phyloP scores from a whole-genome alignment of 2,888 invertebrate species.

The Drosophila recens region DNA sequence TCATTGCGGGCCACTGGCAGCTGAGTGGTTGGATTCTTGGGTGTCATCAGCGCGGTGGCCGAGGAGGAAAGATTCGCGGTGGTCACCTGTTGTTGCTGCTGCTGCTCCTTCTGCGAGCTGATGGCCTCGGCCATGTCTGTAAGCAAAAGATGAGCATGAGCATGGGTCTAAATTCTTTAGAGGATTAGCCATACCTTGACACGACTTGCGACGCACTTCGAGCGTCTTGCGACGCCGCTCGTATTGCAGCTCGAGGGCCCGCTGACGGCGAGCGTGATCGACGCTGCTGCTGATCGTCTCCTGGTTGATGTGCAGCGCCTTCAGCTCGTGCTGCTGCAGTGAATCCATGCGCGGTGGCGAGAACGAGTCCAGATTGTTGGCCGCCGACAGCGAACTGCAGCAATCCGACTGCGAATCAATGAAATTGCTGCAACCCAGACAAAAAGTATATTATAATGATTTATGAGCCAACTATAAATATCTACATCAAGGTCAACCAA shows the following conservation, averaged over 20 bases:
- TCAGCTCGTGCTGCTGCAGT: constrained; percentile 83
- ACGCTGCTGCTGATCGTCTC: constrained; percentile 84
- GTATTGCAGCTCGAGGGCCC: constrained; percentile 84
- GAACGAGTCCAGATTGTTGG: constrained; percentile 86
- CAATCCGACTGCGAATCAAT: constrained; percentile 96
- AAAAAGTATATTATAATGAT: constrained; percentile 22
- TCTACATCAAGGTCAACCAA: constrained; percentile 16
- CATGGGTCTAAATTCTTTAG: not conserved
- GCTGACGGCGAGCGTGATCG: constrained; percentile 84
- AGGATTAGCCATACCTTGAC: constrained; percentile 80
- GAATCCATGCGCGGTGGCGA: constrained; percentile 86
- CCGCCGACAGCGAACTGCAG: constrained; percentile 92
- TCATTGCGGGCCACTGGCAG: constrained; percentile 52
- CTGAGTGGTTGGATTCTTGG: constrained; percentile 69
- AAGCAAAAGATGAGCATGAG: not conserved
- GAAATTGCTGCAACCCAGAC: constrained; percentile 87
- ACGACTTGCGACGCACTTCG: constrained; percentile 84
- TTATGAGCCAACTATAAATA: constrained; percentile 45
- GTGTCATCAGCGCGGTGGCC: constrained; percentile 82
- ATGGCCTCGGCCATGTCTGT: constrained; percentile 64
- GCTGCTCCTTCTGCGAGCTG: constrained; percentile 44
- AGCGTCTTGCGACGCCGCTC: constrained; percentile 84
- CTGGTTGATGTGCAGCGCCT: constrained; percentile 81
- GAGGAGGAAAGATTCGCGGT: constrained; percentile 75
- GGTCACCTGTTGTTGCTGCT: constrained; percentile 42